Percentiles rank a stretch among this genome's conserved stretches.
Evolutionary conservation across 53 echinoderm and acorn worm species (phyloP).

Genomic region (Henricia sp.): DNA sequence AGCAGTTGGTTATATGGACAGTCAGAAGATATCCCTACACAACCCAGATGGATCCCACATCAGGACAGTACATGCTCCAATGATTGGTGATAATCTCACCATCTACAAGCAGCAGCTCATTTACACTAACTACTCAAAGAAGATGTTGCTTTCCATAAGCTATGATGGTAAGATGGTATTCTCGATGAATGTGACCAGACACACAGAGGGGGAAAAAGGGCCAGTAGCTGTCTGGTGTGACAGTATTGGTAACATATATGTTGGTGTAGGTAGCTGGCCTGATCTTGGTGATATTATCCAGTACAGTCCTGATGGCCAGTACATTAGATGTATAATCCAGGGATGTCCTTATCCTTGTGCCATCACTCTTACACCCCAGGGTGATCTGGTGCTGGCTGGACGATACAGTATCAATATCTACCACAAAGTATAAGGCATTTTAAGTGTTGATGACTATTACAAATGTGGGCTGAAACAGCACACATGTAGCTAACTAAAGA

Average conservation of each 20-base stretch:
- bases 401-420: too few relatives aligned
- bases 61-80: not conserved
- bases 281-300: not conserved
- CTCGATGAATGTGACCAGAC: not conserved
- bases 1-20: conserved; percentile 22
- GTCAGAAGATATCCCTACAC: not conserved
- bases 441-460: too few relatives aligned
- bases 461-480: too few relatives aligned
- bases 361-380: conserved; percentile 1
- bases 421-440: too few relatives aligned
- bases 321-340: not conserved
- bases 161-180: not conserved
- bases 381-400: conserved; percentile 23
- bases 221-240: not conserved
- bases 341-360: not conserved
- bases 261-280: not conserved
- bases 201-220: not conserved
- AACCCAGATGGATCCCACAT: not conserved
- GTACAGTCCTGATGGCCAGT: not conserved
- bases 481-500: too few relatives aligned
- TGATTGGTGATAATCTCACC: conserved; percentile 3
- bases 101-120: conserved; percentile 10
- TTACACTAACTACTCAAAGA: conserved; percentile 5
- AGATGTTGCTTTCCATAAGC: conserved; percentile 1
- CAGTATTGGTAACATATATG: not conserved